phyloP scores from a whole-genome alignment of 2,888 invertebrate genomes.

The Cotesia congregata region DNA sequence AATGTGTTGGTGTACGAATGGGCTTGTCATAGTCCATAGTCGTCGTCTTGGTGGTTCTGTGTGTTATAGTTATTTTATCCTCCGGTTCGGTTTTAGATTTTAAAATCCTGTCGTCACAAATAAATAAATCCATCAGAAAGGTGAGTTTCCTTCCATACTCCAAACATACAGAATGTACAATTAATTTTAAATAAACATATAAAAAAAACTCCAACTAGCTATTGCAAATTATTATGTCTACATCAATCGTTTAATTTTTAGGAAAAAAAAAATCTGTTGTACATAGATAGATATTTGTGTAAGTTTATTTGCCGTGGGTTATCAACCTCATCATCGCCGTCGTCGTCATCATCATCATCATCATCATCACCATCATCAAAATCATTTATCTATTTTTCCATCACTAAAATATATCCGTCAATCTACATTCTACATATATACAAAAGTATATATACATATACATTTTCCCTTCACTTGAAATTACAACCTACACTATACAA shows the following conservation, averaged over 20 bases:
- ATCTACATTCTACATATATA: constrained; percentile 8
- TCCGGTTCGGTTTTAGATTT: constrained; percentile 51
- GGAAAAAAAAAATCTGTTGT: not conserved
- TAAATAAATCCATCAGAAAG: constrained; percentile 55
- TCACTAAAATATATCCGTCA: constrained; percentile 29
- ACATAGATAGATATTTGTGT: not conserved
- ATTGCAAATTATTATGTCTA: not conserved
- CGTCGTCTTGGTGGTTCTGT: constrained; percentile 42
- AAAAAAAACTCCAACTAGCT: no score
- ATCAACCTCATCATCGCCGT: not conserved
- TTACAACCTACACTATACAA: constrained; percentile 9
- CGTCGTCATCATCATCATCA: not conserved
- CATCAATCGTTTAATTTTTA: not conserved
- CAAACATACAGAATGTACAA: not conserved
- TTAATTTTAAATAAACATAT: no score
- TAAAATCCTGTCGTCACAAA: constrained; percentile 50
- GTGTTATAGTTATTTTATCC: constrained; percentile 61
- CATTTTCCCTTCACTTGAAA: constrained; percentile 7
- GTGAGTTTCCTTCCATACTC: constrained; percentile 52
- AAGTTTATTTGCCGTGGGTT: not conserved
- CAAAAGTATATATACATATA: constrained; percentile 25
- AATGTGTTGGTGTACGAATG: constrained; percentile 66
- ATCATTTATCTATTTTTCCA: not conserved
- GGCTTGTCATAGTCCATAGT: constrained; percentile 64
- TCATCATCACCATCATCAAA: not conserved